Conservation (phyloP, 2,888 invertebrate species). For the Euproctis similis region DNA sequence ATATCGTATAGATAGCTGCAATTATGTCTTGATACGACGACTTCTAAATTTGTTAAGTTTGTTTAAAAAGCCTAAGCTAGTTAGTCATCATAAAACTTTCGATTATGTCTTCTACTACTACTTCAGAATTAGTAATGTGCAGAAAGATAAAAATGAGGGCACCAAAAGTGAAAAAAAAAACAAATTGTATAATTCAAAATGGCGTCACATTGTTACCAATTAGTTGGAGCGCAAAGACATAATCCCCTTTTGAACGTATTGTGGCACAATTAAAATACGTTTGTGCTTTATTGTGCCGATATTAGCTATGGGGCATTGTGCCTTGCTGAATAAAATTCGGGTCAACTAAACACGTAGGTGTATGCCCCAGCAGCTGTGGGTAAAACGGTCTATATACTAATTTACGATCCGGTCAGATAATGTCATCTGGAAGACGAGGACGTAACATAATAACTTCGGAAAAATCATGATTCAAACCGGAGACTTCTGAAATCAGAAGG, state of each 20-base stretch:
- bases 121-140: too few species aligned
- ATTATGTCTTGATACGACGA: conserved; percentile 18
- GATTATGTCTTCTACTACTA: too few species aligned
- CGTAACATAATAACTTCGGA: too few species aligned
- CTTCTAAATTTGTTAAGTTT: conserved; percentile 7
- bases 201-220: conserved; percentile 50
- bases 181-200: conserved; percentile 41
- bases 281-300: conserved; percentile 33
- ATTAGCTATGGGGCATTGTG: conserved; percentile 28
- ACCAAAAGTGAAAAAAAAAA: too few species aligned
- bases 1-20: too few species aligned
- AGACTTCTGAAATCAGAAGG: too few species aligned
- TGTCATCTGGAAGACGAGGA: too few species aligned
- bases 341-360: conserved; percentile 18
- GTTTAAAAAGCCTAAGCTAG: conserved; percentile 2
- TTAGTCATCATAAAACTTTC: too few species aligned
- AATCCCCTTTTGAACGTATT: conserved; percentile 47
- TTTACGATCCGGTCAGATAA: too few species aligned
- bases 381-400: too few species aligned
- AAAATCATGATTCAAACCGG: too few species aligned
- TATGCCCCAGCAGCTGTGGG: conserved; percentile 8
- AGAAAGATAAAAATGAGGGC: too few species aligned
- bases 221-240: conserved; percentile 45
- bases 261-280: conserved; percentile 33
- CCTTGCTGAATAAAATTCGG: conserved; percentile 19